A percentile compares a stretch with the other conserved stretches of the same genome.
These are phyloP conservation scores for Hyposmocoma kahamanoa DNA, from an alignment of 1,140 invertebrate species.

Conservation along the genomic window DNA sequence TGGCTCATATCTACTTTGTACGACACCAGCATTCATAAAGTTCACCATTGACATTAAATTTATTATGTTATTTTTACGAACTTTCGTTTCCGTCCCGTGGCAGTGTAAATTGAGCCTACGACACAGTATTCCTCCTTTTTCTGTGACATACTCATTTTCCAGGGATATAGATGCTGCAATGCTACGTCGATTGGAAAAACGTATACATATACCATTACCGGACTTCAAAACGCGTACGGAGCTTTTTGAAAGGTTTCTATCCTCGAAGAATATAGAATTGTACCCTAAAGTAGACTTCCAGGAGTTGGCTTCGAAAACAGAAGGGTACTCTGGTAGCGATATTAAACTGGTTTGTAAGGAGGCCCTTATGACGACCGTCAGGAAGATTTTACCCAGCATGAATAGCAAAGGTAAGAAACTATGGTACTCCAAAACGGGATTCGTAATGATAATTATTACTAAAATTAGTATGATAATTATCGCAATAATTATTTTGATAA, in stretches of 20 bases:
- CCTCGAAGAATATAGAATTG: slow-evolving; percentile 44
- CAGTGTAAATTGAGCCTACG: too few relatives aligned
- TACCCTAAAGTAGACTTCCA: slow-evolving; percentile 60
- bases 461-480: too few relatives aligned
- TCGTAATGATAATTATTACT: too few relatives aligned
- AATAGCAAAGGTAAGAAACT: slow-evolving; percentile 33
- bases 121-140: too few relatives aligned
- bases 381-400: slow-evolving; percentile 50
- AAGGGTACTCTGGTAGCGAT: slow-evolving; percentile 91
- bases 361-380: slow-evolving; percentile 78
- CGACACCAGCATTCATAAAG: too few relatives aligned
- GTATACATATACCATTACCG: slow-evolving; percentile 88
- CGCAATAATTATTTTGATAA: too few relatives aligned
- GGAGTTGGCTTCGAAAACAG: slow-evolving; percentile 77
- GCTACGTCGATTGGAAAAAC: slow-evolving; percentile 90
- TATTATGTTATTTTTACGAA: too few relatives aligned
- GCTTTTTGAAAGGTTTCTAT: slow-evolving; percentile 80
- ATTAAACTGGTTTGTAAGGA: slow-evolving; percentile 93
- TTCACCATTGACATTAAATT: too few relatives aligned
- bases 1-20: too few relatives aligned
- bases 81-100: too few relatives aligned
- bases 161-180: slow-evolving; percentile 93
- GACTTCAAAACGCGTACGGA: slow-evolving; percentile 76
- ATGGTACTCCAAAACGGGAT: background rate
- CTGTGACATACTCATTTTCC: too few relatives aligned